phyloP scores from a whole-genome alignment of 2,888 invertebrate species.

The Oligia fasciuncula region DNA sequence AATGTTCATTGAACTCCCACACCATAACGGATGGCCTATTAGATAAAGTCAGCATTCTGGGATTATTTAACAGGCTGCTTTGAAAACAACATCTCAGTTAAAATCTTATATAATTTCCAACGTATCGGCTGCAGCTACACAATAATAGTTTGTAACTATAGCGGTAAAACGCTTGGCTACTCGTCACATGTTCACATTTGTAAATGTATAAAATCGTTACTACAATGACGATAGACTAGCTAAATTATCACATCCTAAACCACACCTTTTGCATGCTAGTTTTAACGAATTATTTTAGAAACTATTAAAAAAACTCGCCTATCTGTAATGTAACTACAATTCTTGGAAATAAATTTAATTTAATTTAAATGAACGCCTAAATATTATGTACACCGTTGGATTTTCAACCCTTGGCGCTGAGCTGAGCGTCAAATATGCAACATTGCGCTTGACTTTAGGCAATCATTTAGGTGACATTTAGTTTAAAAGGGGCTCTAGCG shows the following conservation, averaged over 20 bases:
- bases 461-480: background rate
- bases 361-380: background rate
- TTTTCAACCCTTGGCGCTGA: background rate
- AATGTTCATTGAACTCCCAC: conserved; percentile 26
- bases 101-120: too few species aligned
- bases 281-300: too few species aligned
- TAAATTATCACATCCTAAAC: too few species aligned
- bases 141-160: background rate
- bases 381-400: background rate
- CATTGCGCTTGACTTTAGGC: background rate
- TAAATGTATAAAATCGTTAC: too few species aligned
- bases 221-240: too few species aligned
- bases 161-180: background rate
- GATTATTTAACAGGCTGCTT: background rate
- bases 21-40: background rate
- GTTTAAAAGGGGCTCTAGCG: background rate
- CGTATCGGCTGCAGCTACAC: background rate
- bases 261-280: too few species aligned
- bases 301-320: too few species aligned
- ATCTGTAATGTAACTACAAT: too few species aligned
- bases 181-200: too few species aligned
- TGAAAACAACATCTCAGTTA: too few species aligned
- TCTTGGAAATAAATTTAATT: too few species aligned
- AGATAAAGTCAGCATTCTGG: background rate
- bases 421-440: background rate